Base-by-base conservation (phyloP, 2,888 invertebrate species). In the Coleophora flavipennella region DNA sequence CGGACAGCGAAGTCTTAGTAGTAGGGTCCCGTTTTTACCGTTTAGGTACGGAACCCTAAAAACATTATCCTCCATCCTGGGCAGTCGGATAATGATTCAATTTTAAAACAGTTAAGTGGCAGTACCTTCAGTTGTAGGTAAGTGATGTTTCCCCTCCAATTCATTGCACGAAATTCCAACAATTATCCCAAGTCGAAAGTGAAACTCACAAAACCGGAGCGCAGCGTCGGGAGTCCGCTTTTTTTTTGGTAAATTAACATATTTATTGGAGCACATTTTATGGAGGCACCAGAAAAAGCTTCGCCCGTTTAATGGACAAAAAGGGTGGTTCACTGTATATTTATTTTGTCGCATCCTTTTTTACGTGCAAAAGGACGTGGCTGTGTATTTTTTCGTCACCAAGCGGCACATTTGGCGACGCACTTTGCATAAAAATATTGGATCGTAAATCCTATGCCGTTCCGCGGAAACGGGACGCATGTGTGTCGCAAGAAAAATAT, bases 251-350 rank as follows among this genome's bases (percentile, higher is more conserved):
- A 75, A 69, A 83, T 84, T 84, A 83, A 83, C 84, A 84, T 84
- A 84, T 84, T 84, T 84, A 84, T 84, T 84, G 83, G 84, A 78
- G 77, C 84, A 76, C 78, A 79, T 79, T 84, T 84, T 84, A 84
- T 80, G 79, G 74, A 57, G 65, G 74, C 71, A 72, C 56, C 69
- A 67, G 67, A 77, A 83, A 81, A 80, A 73, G 65, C 74, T 67
- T 62, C 65, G 75, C 72, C 67, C 68, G 75, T 84, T 83, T 81
- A 77, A 83, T 79, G 80, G 79, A 81, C 81, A 78, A 83, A 84
- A 84, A 84, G 84, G 83, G 81, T 81, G 80, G 71, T 74, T 75
- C 57, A 59, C 62, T 77, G 81, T 84, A 78, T 84, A 84, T 84
- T 84, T 84, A 84, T 84, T 79, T 67, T 83, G 83, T 78, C 81